Evolutionary conservation across 2,888 invertebrate genomes (phyloP).

Genomic region (Cantharis lateralis): DNA sequence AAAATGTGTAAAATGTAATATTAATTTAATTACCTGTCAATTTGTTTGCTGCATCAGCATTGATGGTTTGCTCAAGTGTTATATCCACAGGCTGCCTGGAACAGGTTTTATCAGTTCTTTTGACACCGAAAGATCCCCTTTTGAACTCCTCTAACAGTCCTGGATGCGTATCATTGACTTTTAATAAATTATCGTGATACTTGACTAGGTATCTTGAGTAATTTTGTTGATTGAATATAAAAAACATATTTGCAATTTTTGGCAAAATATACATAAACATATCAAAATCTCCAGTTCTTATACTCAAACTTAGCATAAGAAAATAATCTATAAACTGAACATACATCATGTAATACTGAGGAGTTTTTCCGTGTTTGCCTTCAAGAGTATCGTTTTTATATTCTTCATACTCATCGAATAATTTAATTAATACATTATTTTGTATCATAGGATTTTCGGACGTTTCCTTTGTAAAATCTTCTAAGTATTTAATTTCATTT

Average conservation of each 20-base stretch:
- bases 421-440: too few relatives aligned
- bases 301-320: slow-evolving; percentile 38
- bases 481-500: too few relatives aligned
- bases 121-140: slow-evolving; percentile 43
- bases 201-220: slow-evolving; percentile 42
- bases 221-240: slow-evolving; percentile 43
- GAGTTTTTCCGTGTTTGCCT: slow-evolving; percentile 43
- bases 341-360: slow-evolving; percentile 43
- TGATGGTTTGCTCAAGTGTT: too few relatives aligned
- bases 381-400: not conserved
- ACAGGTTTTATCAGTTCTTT: slow-evolving; percentile 45
- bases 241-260: slow-evolving; percentile 37
- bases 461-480: too few relatives aligned
- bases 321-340: slow-evolving; percentile 41
- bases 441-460: too few relatives aligned
- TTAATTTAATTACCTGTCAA: too few relatives aligned
- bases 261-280: too few relatives aligned
- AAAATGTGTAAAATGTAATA: too few relatives aligned
- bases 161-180: slow-evolving; percentile 43
- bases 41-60: too few relatives aligned
- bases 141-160: slow-evolving; percentile 37
- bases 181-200: slow-evolving; percentile 43
- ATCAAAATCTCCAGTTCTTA: slow-evolving; percentile 32
- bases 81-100: slow-evolving; percentile 36
- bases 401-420: too few relatives aligned